Conservation (phyloP, 30 jellyfish, hydroid and myxozoan species). For the Chironex yamaguchii region DNA sequence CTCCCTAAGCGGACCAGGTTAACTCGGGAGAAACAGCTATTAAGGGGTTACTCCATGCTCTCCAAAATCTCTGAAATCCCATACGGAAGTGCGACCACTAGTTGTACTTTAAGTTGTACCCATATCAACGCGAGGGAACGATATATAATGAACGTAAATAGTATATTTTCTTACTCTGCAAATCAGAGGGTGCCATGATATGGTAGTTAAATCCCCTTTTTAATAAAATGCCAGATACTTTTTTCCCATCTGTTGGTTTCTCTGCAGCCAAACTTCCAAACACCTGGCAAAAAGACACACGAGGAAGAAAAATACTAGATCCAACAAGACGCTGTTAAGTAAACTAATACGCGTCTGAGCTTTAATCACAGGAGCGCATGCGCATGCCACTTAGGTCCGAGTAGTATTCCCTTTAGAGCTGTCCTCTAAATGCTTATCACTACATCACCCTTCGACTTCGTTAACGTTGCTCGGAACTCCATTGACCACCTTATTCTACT, state of each 20-base stretch:
- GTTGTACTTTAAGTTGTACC: too few relatives aligned
- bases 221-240: slow-evolving; percentile 87
- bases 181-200: slow-evolving; percentile 97
- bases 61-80: too few relatives aligned
- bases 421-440: background rate
- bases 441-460: too few relatives aligned
- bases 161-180: slow-evolving; percentile 89
- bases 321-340: background rate
- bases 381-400: too few relatives aligned
- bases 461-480: too few relatives aligned
- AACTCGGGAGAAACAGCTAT: background rate
- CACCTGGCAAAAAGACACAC: slow-evolving; percentile 48
- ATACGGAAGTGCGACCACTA: too few relatives aligned
- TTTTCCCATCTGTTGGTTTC: slow-evolving; percentile 91
- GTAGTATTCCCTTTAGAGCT: background rate
- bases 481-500: too few relatives aligned
- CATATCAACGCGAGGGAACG: too few relatives aligned
- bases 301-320: background rate
- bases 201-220: slow-evolving; percentile 98
- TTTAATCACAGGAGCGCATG: background rate
- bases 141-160: too few relatives aligned
- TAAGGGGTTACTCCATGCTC: too few relatives aligned
- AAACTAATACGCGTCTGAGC: background rate
- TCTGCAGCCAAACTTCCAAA: slow-evolving; percentile 98
- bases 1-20: background rate